Evolutionary conservation across 2,888 invertebrate genomes (phyloP), one percentile per base, ranked within the genome.

Genomic region (Peribatodes rhomboidaria): DNA sequence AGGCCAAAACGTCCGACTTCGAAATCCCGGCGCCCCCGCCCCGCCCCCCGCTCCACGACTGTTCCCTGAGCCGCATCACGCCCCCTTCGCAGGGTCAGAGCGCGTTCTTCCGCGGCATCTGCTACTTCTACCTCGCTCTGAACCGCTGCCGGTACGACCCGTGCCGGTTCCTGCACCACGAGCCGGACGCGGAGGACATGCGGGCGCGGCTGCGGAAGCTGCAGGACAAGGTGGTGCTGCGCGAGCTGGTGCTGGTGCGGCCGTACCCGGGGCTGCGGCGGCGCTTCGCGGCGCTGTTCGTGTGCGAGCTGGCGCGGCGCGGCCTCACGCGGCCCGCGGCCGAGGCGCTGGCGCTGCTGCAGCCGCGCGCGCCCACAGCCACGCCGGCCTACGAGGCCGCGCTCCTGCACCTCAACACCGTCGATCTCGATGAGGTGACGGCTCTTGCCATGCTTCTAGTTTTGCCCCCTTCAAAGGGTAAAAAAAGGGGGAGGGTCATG

Each of bases 121-220:
- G 92, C 68, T 85, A 84, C 64, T 86, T 72, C 60, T 77, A 89
- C 71, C 44, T 90, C 0, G 52, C 77, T 8, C 67, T 69, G 0
- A 72, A 63, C 18, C 18, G 20, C 8, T 92, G 92, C 65, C 83
- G 77, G 10, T 80, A 74, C 7, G 9, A 11, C 0, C 33, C 2
- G 1, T 91, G 91, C 65, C 62, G 68, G 0, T 90, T 72, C 46
- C 54, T 71, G 0, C 92, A 92, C 67, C 1, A 54, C 0, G 11
- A 60, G 16, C 76, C 80, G 0, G 62, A 63, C 0, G 4, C 1
- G 0, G 35, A 9, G 0, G 67, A 72, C 2, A 60, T 89, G 0
- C 67, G 44, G 35, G 33, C 37, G 0, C 75, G 74, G 27, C 56
- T 87, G 13, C 0, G 35, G 0, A 14, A 6, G 1, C 42, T 87